Percentiles rank a stretch among this genome's conserved stretches.
phyloP scores from a whole-genome alignment of 2,113 vertebrate genomes.

The Megaleporinus macrocephalus region DNA sequence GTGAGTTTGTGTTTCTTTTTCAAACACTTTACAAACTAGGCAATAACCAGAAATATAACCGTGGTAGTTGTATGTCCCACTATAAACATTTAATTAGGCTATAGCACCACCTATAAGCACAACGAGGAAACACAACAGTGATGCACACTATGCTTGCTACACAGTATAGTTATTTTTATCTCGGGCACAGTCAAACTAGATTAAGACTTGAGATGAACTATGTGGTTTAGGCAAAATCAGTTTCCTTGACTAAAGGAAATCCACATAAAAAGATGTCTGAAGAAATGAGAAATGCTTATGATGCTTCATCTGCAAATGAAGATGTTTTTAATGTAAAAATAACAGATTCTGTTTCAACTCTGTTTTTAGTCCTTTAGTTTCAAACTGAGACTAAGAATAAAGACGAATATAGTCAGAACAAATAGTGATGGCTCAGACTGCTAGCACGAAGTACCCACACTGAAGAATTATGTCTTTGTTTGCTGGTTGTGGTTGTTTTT shows the following conservation, averaged over 20 bases:
- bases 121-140: neutral
- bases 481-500: constrained; percentile 49
- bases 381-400: neutral
- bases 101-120: constrained; percentile 1
- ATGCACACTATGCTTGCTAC: neutral
- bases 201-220: neutral
- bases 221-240: neutral
- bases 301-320: no score
- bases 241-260: no score
- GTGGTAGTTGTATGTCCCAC: neutral
- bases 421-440: constrained; percentile 46
- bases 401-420: constrained; percentile 19
- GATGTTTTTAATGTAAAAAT: neutral
- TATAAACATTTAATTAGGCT: neutral
- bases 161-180: neutral
- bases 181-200: neutral
- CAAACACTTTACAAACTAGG: neutral
- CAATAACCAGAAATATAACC: neutral
- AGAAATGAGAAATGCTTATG: no score
- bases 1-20: neutral
- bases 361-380: constrained; percentile 2
- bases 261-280: no score
- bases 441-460: constrained; percentile 43
- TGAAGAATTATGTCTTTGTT: constrained; percentile 33
- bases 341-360: neutral